Evolutionary conservation across 2,113 vertebrate species (phyloP), one percentile per base, ranked within the genome.

Genomic region (Trematocara stigmaticum): DNA sequence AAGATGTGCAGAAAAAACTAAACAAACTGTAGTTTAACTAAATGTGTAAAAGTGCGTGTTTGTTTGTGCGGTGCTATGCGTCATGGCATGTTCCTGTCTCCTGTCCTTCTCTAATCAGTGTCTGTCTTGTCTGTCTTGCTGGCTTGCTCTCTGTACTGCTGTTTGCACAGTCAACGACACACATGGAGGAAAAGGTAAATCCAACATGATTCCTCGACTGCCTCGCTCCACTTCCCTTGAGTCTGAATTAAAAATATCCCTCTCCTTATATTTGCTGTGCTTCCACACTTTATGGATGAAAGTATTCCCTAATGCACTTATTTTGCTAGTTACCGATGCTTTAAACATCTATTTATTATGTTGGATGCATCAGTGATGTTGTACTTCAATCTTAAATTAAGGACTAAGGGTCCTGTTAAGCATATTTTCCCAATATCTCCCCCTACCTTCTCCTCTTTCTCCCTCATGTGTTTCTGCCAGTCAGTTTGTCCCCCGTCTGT

Each of bases 161-260:
- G 87, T 93, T 94, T 97, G 91, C 94, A 90, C 97, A 99, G 98
- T 97, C 97, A 98, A 95, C 98, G 97, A 94, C 98, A 98, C 96
- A 96, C 97, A 51, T 98, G 98, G 98, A 99, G 97, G 97, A 99
- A 98, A 97, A 99, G 98, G 98, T 99, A 99, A 99, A 96, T 95
- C 66, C 81, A 88, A 83, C 78, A 84, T 45, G 87, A 90, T 79
- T 64, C 90, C 45, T n/a, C 20, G 29, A 15, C 64, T 56, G 74
- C 55, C 66, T 20, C 47, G 5, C 13, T 20, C 76, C 79, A 11
- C 18, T 78, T 26, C 76, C 52, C 38, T 84, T 7, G 35, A 40
- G 12, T 82, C 57, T 29, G 5, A 87, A 82, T 31, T 79, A n/a
- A 40, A 79, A 7, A 18, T 13, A 35, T 64, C 84, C 82, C 57